Evolutionary conservation across 1,140 invertebrate species (phyloP), one percentile per base, ranked within the genome.

Genomic region (Drosophila albomicans): DNA sequence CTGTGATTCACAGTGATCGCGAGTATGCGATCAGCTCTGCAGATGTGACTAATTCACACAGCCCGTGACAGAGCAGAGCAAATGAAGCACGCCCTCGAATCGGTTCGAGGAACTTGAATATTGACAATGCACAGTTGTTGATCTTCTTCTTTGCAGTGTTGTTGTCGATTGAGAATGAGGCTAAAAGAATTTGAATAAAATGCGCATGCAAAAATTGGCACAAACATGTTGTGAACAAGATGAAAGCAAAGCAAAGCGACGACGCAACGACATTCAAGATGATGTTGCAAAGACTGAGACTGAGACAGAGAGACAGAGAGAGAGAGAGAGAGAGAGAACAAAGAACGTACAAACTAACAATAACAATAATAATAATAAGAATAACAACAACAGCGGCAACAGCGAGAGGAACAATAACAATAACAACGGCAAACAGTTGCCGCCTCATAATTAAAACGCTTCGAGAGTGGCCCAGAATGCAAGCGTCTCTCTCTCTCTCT

Each of bases 161-260:
- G 38, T 61, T 67, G 71, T 32, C 63, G 78, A 78, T 72, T 82
- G 81, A 69, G 84, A 89, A 89, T 81, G 81, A 71, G 85, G 85
- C 75, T 81, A 81, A 73, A 74, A 85, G 20, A 25, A 89, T 89
- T 89, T 89, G 68, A 88, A 88, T 88, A 88, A 88, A 88, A 89
- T 84, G 84, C 81, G 70, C 84, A 89, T 80, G 84, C 84, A 84
- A 87, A 84, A 78, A 79, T 76, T 71, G 67, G 67, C 67, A 65
- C 68, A 75, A 35, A 57, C 28, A 32, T 35, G 72, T 32, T 5
- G 49, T 56, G n/a, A 58, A 28, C 11, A 64, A 38, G 71, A 64
- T 32, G 71, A 56, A 49, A 59, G 28, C 3, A 35, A 10, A 32
- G 30, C 35, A 38, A 38, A 38, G 10, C 35, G 35, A 11, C 20